These are phyloP conservation scores for Artemia sinica DNA, from an alignment of 2,888 invertebrate genomes.

Conservation along the genomic window DNA sequence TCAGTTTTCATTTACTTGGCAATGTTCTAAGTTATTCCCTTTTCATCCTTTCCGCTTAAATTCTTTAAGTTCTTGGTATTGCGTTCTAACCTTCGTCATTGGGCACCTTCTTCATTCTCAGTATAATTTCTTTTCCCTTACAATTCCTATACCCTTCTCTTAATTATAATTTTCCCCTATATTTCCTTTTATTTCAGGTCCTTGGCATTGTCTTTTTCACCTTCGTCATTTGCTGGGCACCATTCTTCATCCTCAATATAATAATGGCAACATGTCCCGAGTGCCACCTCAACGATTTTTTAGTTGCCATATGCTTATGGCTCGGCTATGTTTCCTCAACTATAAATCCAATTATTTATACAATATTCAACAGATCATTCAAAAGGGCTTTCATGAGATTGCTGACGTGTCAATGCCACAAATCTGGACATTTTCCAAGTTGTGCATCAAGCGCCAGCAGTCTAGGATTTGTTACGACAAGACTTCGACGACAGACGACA, in stretches of 20 bases:
- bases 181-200: slow-evolving; percentile 16
- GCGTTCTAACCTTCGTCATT: too few species aligned
- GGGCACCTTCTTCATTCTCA: too few species aligned
- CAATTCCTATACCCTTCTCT: too few species aligned
- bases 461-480: not conserved
- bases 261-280: slow-evolving; percentile 62
- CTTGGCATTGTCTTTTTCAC: slow-evolving; percentile 84
- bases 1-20: too few species aligned
- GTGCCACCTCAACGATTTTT: slow-evolving; percentile 50
- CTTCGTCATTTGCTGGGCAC: slow-evolving; percentile 87
- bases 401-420: slow-evolving; percentile 47
- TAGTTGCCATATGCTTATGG: slow-evolving; percentile 76
- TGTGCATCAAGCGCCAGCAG: slow-evolving; percentile 10
- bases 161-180: not conserved
- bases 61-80: too few species aligned
- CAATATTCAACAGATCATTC: slow-evolving; percentile 85
- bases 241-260: slow-evolving; percentile 77
- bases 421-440: slow-evolving; percentile 2
- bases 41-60: too few species aligned
- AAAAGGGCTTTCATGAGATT: slow-evolving; percentile 76
- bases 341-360: slow-evolving; percentile 89
- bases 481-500: slow-evolving; percentile 4
- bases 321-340: slow-evolving; percentile 82
- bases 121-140: too few species aligned
- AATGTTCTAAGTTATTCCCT: too few species aligned